Percentiles rank a stretch among this genome's conserved stretches.
These are phyloP conservation scores for Procambarus clarkii DNA, from an alignment of 1,140 invertebrate genomes.

Conservation along the genomic window DNA sequence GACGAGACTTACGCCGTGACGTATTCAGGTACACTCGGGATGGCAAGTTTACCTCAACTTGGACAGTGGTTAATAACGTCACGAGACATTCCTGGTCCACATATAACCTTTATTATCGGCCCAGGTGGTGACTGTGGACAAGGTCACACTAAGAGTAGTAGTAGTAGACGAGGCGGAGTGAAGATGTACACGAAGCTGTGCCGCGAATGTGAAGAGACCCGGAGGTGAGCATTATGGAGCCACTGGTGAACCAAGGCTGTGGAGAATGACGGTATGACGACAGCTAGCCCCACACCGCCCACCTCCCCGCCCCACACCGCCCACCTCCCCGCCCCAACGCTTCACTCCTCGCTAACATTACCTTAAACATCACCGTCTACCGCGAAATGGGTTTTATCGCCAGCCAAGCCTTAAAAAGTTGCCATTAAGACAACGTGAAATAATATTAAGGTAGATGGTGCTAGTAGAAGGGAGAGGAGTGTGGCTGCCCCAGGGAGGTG, in stretches of 20 bases:
- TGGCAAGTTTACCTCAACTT: no score
- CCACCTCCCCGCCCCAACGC: not conserved
- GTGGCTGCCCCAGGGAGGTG: not conserved
- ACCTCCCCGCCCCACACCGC: not conserved
- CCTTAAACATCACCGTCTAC: not conserved
- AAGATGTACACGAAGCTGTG: not conserved
- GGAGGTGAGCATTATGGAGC: not conserved
- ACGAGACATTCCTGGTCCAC: no score
- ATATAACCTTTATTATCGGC: no score
- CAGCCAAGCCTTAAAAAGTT: no score
- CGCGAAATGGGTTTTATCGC: not conserved
- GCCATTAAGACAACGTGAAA: not conserved
- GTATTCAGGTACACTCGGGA: no score
- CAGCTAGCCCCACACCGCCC: not conserved
- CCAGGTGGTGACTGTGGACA: no score
- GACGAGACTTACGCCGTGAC: no score
- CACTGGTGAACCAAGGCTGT: not conserved
- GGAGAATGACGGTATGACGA: slow-evolving; percentile 5
- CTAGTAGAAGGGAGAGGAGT: not conserved
- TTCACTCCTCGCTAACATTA: not conserved
- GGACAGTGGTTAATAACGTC: no score
- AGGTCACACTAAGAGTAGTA: no score
- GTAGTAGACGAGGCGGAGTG: no score
- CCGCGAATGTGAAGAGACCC: not conserved
- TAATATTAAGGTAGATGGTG: not conserved